A percentile compares a stretch with the other conserved stretches of the same genome.
Evolutionary conservation across 2,797 vertebrate species (phyloP).

Genomic region (Luscinia luscinia): DNA sequence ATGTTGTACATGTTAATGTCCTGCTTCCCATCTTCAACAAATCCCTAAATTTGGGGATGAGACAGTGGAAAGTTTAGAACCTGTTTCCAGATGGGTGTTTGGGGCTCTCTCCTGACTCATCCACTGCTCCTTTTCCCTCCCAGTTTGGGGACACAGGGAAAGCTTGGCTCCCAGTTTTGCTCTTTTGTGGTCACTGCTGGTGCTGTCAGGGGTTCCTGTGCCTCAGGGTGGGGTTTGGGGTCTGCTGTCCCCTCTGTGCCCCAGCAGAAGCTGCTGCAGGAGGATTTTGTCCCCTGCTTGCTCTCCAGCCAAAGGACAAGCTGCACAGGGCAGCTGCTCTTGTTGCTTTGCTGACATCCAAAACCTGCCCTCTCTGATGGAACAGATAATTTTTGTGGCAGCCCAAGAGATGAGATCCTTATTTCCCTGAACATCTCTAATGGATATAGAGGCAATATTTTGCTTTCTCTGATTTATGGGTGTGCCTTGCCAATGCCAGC

Average conservation of each 20-base stretch:
- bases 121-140: background rate
- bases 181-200: fast-evolving
- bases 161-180: background rate
- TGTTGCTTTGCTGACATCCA: background rate
- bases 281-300: background rate
- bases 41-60: background rate
- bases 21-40: background rate
- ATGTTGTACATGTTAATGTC: background rate
- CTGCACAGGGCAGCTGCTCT: background rate
- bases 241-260: fast-evolving
- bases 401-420: conserved; percentile 26
- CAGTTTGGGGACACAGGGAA: fast-evolving
- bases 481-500: background rate
- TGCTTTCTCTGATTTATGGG: conserved; percentile 15
- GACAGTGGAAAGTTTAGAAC: fast-evolving
- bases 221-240: fast-evolving
- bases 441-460: conserved; percentile 41
- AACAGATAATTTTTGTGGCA: conserved; percentile 22
- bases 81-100: fast-evolving
- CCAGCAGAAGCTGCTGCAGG: background rate
- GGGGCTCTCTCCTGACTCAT: background rate
- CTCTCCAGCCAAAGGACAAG: background rate
- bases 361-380: background rate
- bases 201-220: background rate
- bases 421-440: conserved; percentile 34